Evolutionary conservation across 2,888 invertebrate genomes (phyloP), one percentile per base, ranked within the genome.

Genomic region (Carcina quercana): DNA sequence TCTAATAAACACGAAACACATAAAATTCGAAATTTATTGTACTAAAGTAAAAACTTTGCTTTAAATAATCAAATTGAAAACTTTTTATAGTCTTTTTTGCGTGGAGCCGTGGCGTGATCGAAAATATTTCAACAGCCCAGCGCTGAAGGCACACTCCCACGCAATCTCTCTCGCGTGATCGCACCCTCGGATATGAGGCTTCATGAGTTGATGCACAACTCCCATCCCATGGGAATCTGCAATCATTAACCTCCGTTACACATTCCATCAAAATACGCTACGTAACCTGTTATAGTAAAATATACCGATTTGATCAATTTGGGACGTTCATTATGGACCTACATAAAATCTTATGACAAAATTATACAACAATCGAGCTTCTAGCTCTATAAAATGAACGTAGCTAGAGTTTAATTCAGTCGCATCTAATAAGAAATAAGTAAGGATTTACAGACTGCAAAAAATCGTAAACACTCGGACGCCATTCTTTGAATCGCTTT

Each of bases 371-470:
- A 30, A 35, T 35, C 24, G 15, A 34, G 26, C 46, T 36, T 43
- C 33, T 30, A 27, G 45, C 44, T 37, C 59, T 59, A 58, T 59
- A 62, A 60, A 62, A n/a, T n/a, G n/a, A n/a, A n/a, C n/a, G n/a
- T 62, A 62, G 59, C 58, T 43, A 30, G n/a, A 15, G 51, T 52
- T 54, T n/a, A n/a, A 56, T 59, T 64, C 61, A 59, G 40, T 15
- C 8, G 15, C 39, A 60, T 52, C 56, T 58, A 63, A 67, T 61
- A 67, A 74, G n/a, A n/a, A 70, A 66, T 60, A 50, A 61, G 54
- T 44, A 38, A 57, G 61, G 57, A 60, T 60, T 60, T 30, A 63
- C 64, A 60, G 60, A 59, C 59, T 53, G 53, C 53, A 65, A 74
- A 74, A 71, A 66, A 53, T 47, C 48, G 34, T 43, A 50, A 55